phyloP scores from a whole-genome alignment of 92 coral and sea anemone genomes.

The Plumapathes pennacea region DNA sequence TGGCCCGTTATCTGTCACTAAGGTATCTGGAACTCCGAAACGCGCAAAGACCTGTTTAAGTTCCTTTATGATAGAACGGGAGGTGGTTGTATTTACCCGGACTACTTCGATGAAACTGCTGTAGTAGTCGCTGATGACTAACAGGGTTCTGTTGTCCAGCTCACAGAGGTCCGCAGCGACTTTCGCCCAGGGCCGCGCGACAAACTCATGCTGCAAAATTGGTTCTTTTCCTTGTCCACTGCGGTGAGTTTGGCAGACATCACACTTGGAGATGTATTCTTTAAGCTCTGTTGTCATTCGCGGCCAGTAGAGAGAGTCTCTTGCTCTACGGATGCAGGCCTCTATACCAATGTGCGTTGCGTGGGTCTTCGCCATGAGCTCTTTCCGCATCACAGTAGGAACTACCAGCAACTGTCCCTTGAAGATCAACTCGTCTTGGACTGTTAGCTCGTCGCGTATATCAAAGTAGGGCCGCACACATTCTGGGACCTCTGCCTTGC shows the following conservation, averaged over 20 bases:
- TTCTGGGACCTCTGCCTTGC: conserved; percentile 31
- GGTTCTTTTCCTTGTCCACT: conserved; percentile 1
- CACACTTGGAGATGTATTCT: conserved; percentile 1
- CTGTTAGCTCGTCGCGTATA: conserved; percentile 29
- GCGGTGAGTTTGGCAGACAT: conserved; percentile 1
- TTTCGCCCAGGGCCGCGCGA: conserved; percentile 33
- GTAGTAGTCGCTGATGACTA: conserved; percentile 38
- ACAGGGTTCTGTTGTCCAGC: conserved; percentile 36
- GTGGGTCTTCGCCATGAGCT: not conserved
- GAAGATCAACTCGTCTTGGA: conserved; percentile 44
- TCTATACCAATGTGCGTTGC: conserved; percentile 4
- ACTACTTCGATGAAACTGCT: conserved; percentile 49
- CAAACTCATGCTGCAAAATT: not conserved
- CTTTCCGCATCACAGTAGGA: not conserved
- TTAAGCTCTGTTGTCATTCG: conserved; percentile 3
- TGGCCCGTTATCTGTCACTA: conserved; percentile 32
- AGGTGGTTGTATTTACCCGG: conserved; percentile 17
- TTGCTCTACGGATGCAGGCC: not conserved
- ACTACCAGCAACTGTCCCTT: conserved; percentile 38
- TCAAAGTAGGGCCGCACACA: conserved; percentile 31
- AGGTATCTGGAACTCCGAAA: conserved; percentile 38
- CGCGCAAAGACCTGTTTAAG: conserved; percentile 34
- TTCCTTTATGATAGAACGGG: conserved; percentile 37
- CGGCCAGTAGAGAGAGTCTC: conserved; percentile 19
- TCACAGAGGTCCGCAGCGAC: conserved; percentile 52